These are phyloP conservation scores for Mobula birostris DNA, from an alignment of 2,113 vertebrate genomes.

Conservation along the genomic window DNA sequence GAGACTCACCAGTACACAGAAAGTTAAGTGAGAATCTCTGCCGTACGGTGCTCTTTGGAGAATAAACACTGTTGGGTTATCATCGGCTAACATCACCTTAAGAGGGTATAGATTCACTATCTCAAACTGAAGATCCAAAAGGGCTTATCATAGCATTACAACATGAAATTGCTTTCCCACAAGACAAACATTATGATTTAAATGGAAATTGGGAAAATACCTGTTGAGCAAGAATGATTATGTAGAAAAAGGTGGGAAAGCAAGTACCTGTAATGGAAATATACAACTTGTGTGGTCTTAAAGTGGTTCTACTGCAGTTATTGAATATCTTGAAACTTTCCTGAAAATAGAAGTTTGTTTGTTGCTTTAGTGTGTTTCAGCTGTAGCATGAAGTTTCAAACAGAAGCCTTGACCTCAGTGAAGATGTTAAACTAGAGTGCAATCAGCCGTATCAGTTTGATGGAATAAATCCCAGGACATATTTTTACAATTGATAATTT, in stretches of 20 bases:
- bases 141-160: not conserved
- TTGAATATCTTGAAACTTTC: not conserved
- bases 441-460: not conserved
- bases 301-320: not conserved
- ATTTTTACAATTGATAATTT: no score
- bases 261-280: not conserved
- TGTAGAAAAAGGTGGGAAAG: not conserved
- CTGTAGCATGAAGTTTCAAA: not conserved
- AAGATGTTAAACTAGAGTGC: not conserved
- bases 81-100: not conserved
- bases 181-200: not conserved
- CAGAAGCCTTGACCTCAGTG: not conserved
- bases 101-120: not conserved
- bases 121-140: not conserved
- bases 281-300: not conserved
- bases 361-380: not conserved
- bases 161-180: not conserved
- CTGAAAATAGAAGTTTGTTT: not conserved
- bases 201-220: not conserved
- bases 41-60: not conserved
- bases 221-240: not conserved
- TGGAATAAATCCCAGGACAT: no score
- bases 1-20: no score
- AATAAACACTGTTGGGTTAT: not conserved
- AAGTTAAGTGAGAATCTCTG: not conserved